Base-by-base conservation (phyloP, 2,797 vertebrate species). In the Gymnoscopelus microlampas region DNA sequence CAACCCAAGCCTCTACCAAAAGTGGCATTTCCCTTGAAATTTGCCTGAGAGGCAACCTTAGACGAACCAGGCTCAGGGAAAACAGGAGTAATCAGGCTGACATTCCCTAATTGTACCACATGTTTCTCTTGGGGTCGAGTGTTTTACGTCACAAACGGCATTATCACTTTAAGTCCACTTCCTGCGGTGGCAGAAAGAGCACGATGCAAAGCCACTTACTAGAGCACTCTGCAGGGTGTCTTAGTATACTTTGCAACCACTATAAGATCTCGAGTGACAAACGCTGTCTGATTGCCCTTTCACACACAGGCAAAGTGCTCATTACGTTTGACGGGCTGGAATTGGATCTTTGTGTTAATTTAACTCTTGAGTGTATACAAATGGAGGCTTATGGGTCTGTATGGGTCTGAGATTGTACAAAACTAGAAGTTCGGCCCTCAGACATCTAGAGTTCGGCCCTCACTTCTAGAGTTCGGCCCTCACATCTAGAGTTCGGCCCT, bases 101-200 rank as follows among this genome's bases (percentile, higher is more conserved):
- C 72, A 12, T 71, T 70, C 60, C 53, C 60, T 78, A 67, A 54
- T 48, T 58, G 47, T 64, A 53, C 51, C 14, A 13, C 62, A 19
- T 9, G 44, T 78, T 64, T 75, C 66, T 77, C 39, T 76, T 19
- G 12, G 44, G 29, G 57, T 73, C 68, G 71, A 77, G 78, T 44
- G 39, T 66, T 81, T 67, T 70, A 60, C 61, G 66, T 86, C 68
- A 71, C 64, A 62, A 44, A 73, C 73, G 70, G 68, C 71, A 69
- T 73, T 61, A 73, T 86, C 74, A 71, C 73, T 77, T 10, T 70
- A 3, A 70, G 50, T 87, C 77, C 71, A 56, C 74, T 82, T 84
- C 82, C 77, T 79, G 61, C 66, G 15, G 26, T 53, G 62, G 50
- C 75, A 14, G 67, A 66, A 51, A 49, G 76, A 63, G 58, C 66